Evolutionary conservation across 1,140 invertebrate species (phyloP), one percentile per base, ranked within the genome.

Genomic region (Drosophila parabipectinata): DNA sequence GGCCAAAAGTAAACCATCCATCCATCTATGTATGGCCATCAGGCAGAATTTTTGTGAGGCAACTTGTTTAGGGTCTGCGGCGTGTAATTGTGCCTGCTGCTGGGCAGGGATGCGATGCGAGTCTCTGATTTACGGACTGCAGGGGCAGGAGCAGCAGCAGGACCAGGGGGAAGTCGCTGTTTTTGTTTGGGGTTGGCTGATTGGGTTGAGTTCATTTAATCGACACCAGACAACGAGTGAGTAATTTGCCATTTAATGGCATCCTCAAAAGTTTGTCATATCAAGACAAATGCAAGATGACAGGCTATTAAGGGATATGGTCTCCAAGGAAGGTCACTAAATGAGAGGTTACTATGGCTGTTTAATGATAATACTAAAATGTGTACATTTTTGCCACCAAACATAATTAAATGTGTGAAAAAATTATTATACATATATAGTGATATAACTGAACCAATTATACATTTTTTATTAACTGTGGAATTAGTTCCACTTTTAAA

Each of bases 21-120:
- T 87, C 75, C 82, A 89, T 88, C 82, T 89, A 74, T 88, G 82
- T 83, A 72, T 57, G 79, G 76, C 84, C 83, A 88, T 89, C 83
- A 87, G 83, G 83, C 83, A 72, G 53, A 67, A 87, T 87, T 87
- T 71, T 85, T 76, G 14, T 72, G 39, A 62, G 67, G 47, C 62
- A 73, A 73, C 67, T 53, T 54, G 60, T 51, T 85, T 87, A 81
- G 78, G 82, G 82, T 81, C 82, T 87, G 83, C 66, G 83, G 83
- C 83, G 61, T 87, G 83, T 87, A 87, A 87, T 87, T 87, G 83
- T 83, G 83, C 76, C 79, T 69, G 82, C 72, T 60, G 73, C 73
- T 53, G 54, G 47, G 72, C 67, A 72, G 68, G 68, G 68, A 72
- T 52, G 68, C 39, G 72, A 51, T 26, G 34, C 26, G n/a, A 52